Conservation (phyloP, 1,140 invertebrate species). For the Drosophila neocordata region DNA sequence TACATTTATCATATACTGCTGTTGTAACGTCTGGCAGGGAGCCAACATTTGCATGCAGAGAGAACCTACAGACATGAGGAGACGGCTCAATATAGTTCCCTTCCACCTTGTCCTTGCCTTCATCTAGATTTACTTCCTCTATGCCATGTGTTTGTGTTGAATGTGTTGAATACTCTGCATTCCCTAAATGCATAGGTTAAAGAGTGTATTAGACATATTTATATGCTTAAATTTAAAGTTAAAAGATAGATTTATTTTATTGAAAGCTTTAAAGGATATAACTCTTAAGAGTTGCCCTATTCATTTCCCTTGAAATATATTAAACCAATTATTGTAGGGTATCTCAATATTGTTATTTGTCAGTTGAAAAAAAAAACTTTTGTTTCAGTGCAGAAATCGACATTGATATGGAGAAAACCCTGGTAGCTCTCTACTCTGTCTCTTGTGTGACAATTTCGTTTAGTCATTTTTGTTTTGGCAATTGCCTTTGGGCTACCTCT, state of each 20-base stretch:
- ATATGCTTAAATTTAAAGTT: background rate
- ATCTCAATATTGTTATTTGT: background rate
- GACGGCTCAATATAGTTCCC: background rate
- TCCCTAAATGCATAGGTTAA: background rate
- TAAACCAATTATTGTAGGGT: background rate
- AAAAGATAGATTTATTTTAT: too few relatives aligned
- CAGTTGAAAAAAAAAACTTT: background rate
- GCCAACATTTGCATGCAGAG: constrained; percentile 18
- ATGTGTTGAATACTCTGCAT: background rate
- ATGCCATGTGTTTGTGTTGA: constrained; percentile 6
- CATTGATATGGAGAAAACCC: constrained; percentile 29
- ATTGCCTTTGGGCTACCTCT: constrained; percentile 20
- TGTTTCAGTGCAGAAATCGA: constrained; percentile 36
- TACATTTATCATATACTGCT: constrained; percentile 38
- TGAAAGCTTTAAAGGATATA: too few relatives aligned
- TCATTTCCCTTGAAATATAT: too few relatives aligned
- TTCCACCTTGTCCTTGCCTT: background rate
- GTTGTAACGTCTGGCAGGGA: constrained; percentile 28
- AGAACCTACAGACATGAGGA: constrained; percentile 2
- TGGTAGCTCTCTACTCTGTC: constrained; percentile 19
- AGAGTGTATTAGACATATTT: background rate
- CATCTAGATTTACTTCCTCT: background rate
- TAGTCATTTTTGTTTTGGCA: constrained; percentile 41
- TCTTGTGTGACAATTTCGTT: constrained; percentile 43
- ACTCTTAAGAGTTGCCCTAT: too few relatives aligned